These are phyloP conservation scores for Seriola dumerili DNA, from an alignment of 2,113 vertebrate genomes.

Conservation along the genomic window DNA sequence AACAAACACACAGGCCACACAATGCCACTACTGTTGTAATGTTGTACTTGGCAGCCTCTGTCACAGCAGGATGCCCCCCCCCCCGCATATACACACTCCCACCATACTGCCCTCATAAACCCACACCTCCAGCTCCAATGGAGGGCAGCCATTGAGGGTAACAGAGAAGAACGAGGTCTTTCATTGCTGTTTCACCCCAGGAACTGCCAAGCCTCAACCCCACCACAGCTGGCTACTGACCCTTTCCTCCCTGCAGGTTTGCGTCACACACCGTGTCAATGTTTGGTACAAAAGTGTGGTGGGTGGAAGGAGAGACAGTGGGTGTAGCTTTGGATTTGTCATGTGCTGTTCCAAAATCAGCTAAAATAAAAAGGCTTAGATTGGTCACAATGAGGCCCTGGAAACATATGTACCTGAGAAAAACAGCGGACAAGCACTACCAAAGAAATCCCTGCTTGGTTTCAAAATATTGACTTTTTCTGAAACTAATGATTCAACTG, in stretches of 20 bases:
- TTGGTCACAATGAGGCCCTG: constrained; percentile 49
- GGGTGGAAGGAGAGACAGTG: constrained; percentile 46
- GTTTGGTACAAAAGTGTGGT: constrained; percentile 59
- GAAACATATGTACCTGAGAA: constrained; percentile 49
- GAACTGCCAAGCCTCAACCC: constrained; percentile 70
- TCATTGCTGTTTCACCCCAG: constrained; percentile 73
- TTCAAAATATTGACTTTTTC: constrained; percentile 59
- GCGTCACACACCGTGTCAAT: constrained; percentile 66
- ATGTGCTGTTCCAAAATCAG: constrained; percentile 63
- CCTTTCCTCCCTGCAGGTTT: constrained; percentile 59
- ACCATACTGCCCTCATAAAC: constrained; percentile 43
- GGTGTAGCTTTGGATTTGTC: constrained; percentile 51
- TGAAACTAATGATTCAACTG: constrained; percentile 26
- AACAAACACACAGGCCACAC: constrained; percentile 72
- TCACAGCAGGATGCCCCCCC: constrained; percentile 64
- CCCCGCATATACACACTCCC: constrained; percentile 38
- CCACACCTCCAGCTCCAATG: constrained; percentile 57
- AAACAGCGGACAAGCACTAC: constrained; percentile 24
- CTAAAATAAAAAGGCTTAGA: constrained; percentile 53
- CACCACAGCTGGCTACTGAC: constrained; percentile 72
- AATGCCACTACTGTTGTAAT: constrained; percentile 78
- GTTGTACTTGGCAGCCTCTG: constrained; percentile 77
- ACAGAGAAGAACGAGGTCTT: constrained; percentile 75
- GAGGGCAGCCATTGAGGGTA: constrained; percentile 61
- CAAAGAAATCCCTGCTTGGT: constrained; percentile 25